Percentiles rank a stretch among this genome's conserved stretches.
These are phyloP conservation scores for Halichoerus grypus DNA, from an alignment of 2,113 vertebrate genomes.

Conservation along the genomic window DNA sequence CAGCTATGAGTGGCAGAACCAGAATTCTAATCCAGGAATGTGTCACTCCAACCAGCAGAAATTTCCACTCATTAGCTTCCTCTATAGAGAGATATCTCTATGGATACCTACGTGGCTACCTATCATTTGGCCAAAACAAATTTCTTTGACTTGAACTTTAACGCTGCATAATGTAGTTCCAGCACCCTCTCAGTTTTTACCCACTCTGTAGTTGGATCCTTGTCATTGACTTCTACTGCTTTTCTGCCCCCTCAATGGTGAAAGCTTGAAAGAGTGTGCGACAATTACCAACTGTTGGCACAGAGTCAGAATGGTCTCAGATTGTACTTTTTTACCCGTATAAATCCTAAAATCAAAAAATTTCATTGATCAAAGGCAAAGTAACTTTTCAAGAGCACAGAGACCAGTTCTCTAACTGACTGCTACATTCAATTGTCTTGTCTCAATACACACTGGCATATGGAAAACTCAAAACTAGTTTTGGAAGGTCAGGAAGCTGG, in stretches of 20 bases:
- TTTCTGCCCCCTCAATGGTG: neutral
- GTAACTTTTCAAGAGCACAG: neutral
- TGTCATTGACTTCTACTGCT: neutral
- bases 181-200: neutral
- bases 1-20: neutral
- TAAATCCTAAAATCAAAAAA: constrained; percentile 28
- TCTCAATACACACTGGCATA: constrained; percentile 19
- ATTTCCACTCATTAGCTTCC: neutral
- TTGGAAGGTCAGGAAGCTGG: constrained; percentile 7
- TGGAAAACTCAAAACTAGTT: constrained; percentile 32
- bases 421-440: neutral
- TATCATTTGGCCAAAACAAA: neutral
- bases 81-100: neutral
- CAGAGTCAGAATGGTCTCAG: neutral
- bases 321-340: constrained; percentile 12
- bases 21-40: neutral
- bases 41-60: neutral
- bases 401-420: constrained; percentile 8
- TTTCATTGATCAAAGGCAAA: constrained; percentile 11
- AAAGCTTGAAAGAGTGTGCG: neutral
- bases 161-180: neutral
- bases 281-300: neutral
- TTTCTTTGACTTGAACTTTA: neutral
- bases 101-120: neutral
- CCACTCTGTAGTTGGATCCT: neutral